These are phyloP conservation scores for Myathropa florea DNA, from an alignment of 2,888 invertebrate genomes.

Conservation along the genomic window DNA sequence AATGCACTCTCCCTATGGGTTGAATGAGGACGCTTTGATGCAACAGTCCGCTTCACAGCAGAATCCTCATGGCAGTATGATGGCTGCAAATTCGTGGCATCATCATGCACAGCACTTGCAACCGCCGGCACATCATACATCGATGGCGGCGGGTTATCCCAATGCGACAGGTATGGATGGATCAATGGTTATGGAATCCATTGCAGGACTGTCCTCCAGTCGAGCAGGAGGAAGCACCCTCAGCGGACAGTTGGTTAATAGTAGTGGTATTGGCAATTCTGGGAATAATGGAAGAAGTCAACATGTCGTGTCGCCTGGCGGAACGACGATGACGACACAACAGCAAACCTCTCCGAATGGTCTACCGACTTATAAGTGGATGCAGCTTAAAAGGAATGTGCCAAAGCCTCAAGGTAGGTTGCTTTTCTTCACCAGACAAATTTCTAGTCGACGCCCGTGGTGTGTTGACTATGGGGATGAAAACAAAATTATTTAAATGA, in stretches of 20 bases:
- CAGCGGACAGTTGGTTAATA: conserved; percentile 45
- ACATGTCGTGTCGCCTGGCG: conserved; percentile 78
- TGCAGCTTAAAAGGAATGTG: conserved; percentile 98
- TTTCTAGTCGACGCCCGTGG: no score
- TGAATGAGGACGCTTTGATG: conserved; percentile 77
- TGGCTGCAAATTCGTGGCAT: conserved; percentile 77
- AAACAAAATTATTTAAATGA: no score
- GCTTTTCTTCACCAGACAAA: not conserved
- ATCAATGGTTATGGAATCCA: conserved; percentile 60
- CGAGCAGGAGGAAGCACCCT: conserved; percentile 7
- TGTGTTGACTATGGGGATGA: no score
- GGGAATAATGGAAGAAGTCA: conserved; percentile 74
- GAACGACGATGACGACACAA: conserved; percentile 77
- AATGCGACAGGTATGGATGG: conserved; percentile 64
- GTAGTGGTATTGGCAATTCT: conserved; percentile 64
- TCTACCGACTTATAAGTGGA: conserved; percentile 98
- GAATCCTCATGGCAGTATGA: conserved; percentile 71
- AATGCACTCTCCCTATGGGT: conserved; percentile 83
- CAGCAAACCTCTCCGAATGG: conserved; percentile 78
- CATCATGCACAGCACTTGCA: conserved; percentile 78
- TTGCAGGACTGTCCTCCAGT: conserved; percentile 48
- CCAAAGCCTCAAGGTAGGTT: conserved; percentile 94
- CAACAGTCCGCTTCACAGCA: conserved; percentile 75
- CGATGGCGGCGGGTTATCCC: conserved; percentile 58
- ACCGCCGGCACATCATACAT: conserved; percentile 70